Base-by-base conservation (phyloP, 1,140 invertebrate species). In the Dufourea novaeangliae region DNA sequence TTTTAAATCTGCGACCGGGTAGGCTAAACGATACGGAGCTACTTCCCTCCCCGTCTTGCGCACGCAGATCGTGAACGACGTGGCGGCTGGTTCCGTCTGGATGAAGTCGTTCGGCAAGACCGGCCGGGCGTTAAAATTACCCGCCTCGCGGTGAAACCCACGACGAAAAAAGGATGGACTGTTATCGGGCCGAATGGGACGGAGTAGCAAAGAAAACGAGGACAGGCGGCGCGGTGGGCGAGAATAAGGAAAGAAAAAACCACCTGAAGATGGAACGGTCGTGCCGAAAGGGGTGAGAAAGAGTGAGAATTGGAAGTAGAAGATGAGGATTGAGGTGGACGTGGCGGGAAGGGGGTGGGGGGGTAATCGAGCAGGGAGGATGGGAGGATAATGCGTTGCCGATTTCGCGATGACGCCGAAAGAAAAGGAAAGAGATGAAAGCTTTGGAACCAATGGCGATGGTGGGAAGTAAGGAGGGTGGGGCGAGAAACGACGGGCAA, bases 321-420 rank as follows among this genome's bases (percentile, higher is more conserved):
- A 14, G 41, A 46, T 17, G 17, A 46, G 14, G 2, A 46, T 46
- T 20, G 41, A 46, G 20, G n/a, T n/a, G n/a, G n/a, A n/a, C n/a
- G n/a, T n/a, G n/a, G n/a, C n/a, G n/a, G n/a, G 25, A 14, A 46
- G 50, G 25, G 22, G 20, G 41, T 22, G n/a, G 27, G 32, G 10
- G 29, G 68, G 56, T 74, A 57, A 63, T 50, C 62, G 68, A 66
- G 52, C 41, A 59, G 57, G 67, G 62, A 82, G 72, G 78, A 77
- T 66, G 83, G 82, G 83, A 84, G 82, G 82, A 85, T 85, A 84
- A 85, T 85, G 83, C 83, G 83, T 84, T 85, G 82, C 78, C 82
- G 83, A 85, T 85, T 85, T 85, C 82, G 83, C 83, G 83, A 85
- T 84, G 83, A 85, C 83, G 82, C 68, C 64, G 73, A 32, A 57